These are phyloP conservation scores for Oryctolagus cuniculus DNA, from an alignment of 2,113 vertebrate genomes.

Conservation along the genomic window DNA sequence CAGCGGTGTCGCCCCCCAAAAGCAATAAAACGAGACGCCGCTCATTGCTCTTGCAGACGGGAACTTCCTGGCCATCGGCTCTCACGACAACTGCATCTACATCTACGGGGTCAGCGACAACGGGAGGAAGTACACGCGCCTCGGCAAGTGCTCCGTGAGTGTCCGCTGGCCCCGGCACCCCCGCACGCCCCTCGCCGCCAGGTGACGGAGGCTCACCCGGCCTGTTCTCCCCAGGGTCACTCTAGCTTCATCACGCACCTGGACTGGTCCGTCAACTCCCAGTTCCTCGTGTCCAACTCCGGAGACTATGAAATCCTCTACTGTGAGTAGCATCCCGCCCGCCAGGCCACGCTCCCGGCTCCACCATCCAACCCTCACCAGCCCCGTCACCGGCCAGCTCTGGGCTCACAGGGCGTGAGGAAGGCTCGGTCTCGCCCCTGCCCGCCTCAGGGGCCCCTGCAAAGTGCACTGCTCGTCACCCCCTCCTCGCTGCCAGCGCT, in stretches of 20 bases:
- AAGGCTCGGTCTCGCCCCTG: not conserved
- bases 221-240: constrained; percentile 91
- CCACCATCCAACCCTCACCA: too few relatives aligned
- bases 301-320: constrained; percentile 99
- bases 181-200: rapidly evolving
- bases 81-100: constrained; percentile 99
- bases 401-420: not conserved
- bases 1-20: not conserved
- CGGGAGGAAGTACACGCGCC: constrained; percentile 95
- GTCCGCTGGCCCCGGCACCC: rapidly evolving
- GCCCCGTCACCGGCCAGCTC: not conserved
- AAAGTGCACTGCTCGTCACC: not conserved
- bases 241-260: constrained; percentile 99
- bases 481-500: rapidly evolving
- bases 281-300: constrained; percentile 98
- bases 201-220: rapidly evolving
- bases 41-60: constrained; percentile 90
- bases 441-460: not conserved
- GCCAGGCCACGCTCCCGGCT: too few relatives aligned
- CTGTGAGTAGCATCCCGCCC: constrained; percentile 91
- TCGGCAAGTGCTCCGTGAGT: constrained; percentile 98
- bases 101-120: constrained; percentile 95
- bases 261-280: constrained; percentile 98
- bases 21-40: constrained; percentile 12
- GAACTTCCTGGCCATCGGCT: constrained; percentile 97